phyloP scores from a whole-genome alignment of 2,888 invertebrate genomes.

The Steinernema scapterisci region DNA sequence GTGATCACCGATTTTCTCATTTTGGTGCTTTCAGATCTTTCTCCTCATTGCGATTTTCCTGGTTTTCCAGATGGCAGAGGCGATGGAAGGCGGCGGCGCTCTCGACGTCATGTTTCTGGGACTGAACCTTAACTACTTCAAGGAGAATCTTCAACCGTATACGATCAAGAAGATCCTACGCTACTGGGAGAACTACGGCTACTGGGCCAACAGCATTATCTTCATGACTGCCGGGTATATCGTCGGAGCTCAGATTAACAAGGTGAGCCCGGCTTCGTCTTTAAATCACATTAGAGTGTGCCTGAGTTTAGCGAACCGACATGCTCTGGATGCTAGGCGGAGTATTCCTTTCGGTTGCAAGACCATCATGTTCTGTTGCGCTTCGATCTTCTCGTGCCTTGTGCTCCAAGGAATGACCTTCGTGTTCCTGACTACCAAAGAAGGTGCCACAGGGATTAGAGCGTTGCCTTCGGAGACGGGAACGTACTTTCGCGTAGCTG shows the following conservation, averaged over 20 bases:
- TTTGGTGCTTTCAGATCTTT: conserved; percentile 34
- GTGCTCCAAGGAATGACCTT: conserved; percentile 43
- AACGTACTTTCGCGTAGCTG: background rate
- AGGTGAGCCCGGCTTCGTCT: background rate
- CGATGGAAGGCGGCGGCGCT: conserved; percentile 69
- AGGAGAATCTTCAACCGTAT: conserved; percentile 67
- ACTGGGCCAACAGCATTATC: conserved; percentile 73
- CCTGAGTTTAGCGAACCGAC: conserved; percentile 24
- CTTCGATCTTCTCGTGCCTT: conserved; percentile 39
- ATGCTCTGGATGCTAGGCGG: conserved; percentile 35
- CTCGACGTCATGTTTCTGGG: conserved; percentile 70
- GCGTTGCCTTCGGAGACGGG: background rate
- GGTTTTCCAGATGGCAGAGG: conserved; percentile 69
- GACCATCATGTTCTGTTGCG: conserved; percentile 36
- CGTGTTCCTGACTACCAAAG: conserved; percentile 35
- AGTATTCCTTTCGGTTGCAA: conserved; percentile 19
- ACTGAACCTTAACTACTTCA: conserved; percentile 69
- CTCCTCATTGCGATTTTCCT: conserved; percentile 67
- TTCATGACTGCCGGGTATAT: conserved; percentile 73
- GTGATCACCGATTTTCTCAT: too few species aligned
- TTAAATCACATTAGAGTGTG: too few species aligned
- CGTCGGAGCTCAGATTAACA: conserved; percentile 6
- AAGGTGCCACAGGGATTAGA: conserved; percentile 34
- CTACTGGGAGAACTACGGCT: conserved; percentile 70
- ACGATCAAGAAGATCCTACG: conserved; percentile 68